Evolutionary conservation across 2,797 vertebrate genomes (phyloP), one percentile per base, ranked within the genome.

Genomic region (Fringilla coelebs): DNA sequence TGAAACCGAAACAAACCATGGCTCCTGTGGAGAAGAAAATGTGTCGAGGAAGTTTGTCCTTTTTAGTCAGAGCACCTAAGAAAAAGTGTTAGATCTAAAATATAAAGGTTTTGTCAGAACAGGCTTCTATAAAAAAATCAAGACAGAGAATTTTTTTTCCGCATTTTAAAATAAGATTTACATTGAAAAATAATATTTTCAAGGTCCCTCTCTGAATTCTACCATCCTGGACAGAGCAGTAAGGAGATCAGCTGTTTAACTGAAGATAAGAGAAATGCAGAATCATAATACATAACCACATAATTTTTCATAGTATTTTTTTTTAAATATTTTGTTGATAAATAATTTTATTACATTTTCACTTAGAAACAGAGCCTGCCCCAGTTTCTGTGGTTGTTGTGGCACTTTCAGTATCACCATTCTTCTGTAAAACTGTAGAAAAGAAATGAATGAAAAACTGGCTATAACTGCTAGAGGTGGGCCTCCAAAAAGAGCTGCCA

Each of bases 21-120:
- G 26, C 74, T 95, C 94, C 91, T 61, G 88, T 52, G 85, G 93
- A 91, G 86, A 94, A 91, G 94, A 96, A 96, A 96, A 97, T 94
- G 61, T 80, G 34, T 91, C 1, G 24, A 88, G 68, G 49, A 96
- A 85, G 79, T 94, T 93, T 91, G 85, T 89, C 73, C 65, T 96
- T 96, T 96, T 83, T 81, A 91, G 92, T 95, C 89, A 96, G 34
- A 93, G 48, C 51, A 81, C 75, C 89, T 86, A 58, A 68, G 87
- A 91, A 75, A 71, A 90, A 61, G 70, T 74, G 72, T 90, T 88
- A 92, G 72, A 88, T 73, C 62, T 88, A 58, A 95, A 96, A 88
- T 73, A 63, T 17, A 80, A 70, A 80, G 61, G 26, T 84, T 95
- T 96, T 95, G 46, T 89, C 87, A 82, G 78, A 90, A 83, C 52